phyloP scores from a whole-genome alignment of 2,888 invertebrate species.

The Melinopterus prodromus region DNA sequence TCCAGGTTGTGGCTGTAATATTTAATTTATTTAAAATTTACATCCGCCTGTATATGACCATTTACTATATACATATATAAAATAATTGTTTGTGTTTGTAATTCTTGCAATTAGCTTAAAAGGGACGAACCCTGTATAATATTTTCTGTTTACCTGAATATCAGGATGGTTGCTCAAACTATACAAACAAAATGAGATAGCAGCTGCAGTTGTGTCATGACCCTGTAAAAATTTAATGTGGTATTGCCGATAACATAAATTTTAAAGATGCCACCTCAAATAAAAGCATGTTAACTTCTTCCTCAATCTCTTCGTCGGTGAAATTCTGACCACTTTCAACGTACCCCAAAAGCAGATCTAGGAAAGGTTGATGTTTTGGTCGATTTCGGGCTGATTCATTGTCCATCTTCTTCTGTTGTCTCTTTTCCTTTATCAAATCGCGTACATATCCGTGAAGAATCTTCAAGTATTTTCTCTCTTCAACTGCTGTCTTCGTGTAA shows the following conservation, averaged over 20 bases:
- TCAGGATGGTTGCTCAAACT: constrained; percentile 62
- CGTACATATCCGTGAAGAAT: constrained; percentile 65
- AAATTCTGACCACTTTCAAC: constrained; percentile 59
- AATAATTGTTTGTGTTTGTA: too few relatives aligned
- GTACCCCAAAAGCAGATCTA: constrained; percentile 62
- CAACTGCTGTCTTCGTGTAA: constrained; percentile 66
- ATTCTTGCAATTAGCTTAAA: too few relatives aligned
- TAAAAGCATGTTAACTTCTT: constrained; percentile 68
- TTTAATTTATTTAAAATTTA: too few relatives aligned
- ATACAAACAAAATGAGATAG: constrained; percentile 64
- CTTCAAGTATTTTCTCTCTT: constrained; percentile 61
- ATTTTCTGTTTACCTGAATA: constrained; percentile 53
- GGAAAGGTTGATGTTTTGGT: constrained; percentile 58
- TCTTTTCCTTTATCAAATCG: constrained; percentile 63
- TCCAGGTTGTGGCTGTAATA: too few relatives aligned
- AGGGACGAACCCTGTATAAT: too few relatives aligned
- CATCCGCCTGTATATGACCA: too few relatives aligned
- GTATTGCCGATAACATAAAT: background rate
- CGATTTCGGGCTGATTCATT: background rate
- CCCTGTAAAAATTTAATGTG: constrained; percentile 54
- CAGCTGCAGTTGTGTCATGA: constrained; percentile 65
- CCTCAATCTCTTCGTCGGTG: constrained; percentile 62
- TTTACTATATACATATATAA: too few relatives aligned
- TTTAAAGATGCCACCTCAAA: constrained; percentile 59
- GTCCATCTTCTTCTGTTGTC: constrained; percentile 40